phyloP scores from a whole-genome alignment of 1,140 invertebrate species.

The Pogonomyrmex californicus region DNA sequence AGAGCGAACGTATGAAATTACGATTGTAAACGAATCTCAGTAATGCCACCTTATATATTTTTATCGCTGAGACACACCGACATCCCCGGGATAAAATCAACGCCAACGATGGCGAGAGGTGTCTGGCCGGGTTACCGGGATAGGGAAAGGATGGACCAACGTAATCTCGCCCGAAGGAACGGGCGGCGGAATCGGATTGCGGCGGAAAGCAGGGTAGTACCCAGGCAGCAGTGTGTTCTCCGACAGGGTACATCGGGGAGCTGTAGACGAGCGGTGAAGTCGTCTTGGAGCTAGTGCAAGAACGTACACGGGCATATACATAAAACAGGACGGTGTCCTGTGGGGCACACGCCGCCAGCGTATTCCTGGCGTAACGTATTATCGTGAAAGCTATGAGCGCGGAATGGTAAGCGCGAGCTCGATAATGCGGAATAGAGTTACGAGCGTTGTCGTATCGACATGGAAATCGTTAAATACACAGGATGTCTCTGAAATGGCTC shows the following conservation, averaged over 20 bases:
- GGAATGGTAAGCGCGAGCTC: constrained; percentile 41
- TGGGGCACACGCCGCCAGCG: constrained; percentile 52
- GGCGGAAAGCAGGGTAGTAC: constrained; percentile 53
- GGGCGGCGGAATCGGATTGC: constrained; percentile 74
- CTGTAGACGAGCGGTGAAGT: constrained; percentile 58
- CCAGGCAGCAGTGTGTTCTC: constrained; percentile 57
- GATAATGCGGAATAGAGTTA: constrained; percentile 47
- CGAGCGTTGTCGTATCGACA: neutral
- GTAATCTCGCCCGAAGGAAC: constrained; percentile 76
- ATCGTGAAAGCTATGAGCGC: constrained; percentile 45
- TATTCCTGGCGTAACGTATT: constrained; percentile 58
- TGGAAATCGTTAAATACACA: constrained; percentile 15
- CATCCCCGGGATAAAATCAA: constrained; percentile 56
- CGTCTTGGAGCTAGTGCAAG: constrained; percentile 46
- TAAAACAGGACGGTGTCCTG: constrained; percentile 58
- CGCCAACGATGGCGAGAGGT: constrained; percentile 49
- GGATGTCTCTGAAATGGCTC: neutral
- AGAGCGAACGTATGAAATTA: constrained; percentile 38
- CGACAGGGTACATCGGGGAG: constrained; percentile 60
- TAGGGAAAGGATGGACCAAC: constrained; percentile 70
- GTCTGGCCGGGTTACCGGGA: constrained; percentile 59
- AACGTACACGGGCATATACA: constrained; percentile 53
- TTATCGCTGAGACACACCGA: constrained; percentile 40
- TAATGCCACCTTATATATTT: constrained; percentile 50
- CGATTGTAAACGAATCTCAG: constrained; percentile 43